phyloP scores from a whole-genome alignment of 2,797 vertebrate species.

The Neopelma chrysocephalum region DNA sequence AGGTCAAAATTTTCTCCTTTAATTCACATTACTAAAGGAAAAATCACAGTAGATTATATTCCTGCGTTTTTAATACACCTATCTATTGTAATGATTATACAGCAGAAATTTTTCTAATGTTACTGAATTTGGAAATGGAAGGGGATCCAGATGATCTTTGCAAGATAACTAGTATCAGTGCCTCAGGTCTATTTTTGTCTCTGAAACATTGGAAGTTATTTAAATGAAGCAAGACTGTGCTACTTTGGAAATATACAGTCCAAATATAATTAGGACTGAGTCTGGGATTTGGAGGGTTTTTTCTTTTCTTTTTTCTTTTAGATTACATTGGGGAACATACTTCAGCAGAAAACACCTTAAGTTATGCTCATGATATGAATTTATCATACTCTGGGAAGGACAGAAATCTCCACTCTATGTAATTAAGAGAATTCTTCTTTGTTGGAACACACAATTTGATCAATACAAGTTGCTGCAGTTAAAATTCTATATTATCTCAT shows the following conservation, averaged over 20 bases:
- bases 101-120: not conserved
- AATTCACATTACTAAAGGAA: not conserved
- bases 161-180: not conserved
- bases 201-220: not conserved
- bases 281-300: not conserved
- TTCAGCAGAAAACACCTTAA: not conserved
- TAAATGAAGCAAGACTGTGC: not conserved
- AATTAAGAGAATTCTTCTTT: not conserved
- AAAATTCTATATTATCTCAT: not conserved
- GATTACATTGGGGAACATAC: no score
- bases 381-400: not conserved
- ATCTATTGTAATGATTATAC: not conserved
- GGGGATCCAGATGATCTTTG: not conserved
- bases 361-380: not conserved
- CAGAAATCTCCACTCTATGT: not conserved
- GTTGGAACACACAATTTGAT: not conserved
- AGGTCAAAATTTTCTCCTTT: not conserved
- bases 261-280: not conserved
- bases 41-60: not conserved
- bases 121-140: not conserved
- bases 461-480: not conserved
- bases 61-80: not conserved
- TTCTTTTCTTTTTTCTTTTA: rapidly evolving
- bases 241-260: not conserved
- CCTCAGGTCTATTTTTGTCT: not conserved